Percentiles rank a stretch among this genome's conserved stretches.
These are phyloP conservation scores for Neodon shergylaensis DNA, from an alignment of 2,113 vertebrate species.

Conservation along the genomic window DNA sequence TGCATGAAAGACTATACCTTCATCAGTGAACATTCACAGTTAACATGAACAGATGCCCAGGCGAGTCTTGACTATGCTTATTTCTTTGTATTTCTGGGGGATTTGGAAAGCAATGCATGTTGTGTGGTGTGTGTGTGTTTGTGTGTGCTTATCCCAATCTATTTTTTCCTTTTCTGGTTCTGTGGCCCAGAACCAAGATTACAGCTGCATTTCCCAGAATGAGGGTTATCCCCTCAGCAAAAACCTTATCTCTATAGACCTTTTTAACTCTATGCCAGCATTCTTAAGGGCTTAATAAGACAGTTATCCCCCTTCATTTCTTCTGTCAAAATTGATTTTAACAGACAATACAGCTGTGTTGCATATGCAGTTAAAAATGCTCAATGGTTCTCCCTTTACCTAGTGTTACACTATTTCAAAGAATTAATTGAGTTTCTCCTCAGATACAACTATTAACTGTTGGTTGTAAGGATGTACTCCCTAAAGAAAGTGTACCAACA, in stretches of 20 bases:
- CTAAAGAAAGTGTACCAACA: background rate
- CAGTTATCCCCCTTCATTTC: background rate
- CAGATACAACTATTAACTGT: background rate
- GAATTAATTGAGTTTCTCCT: background rate
- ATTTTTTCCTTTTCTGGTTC: background rate
- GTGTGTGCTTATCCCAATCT: background rate
- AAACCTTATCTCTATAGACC: background rate
- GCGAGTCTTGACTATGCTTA: fast-evolving
- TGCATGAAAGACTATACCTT: background rate
- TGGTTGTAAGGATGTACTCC: background rate
- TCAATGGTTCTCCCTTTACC: background rate
- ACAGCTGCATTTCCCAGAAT: background rate
- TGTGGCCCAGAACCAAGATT: background rate
- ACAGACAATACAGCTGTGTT: background rate
- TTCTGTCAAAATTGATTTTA: background rate
- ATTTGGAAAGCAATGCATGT: background rate
- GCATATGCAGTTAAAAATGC: background rate
- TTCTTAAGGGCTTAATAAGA: background rate
- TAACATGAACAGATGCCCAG: background rate
- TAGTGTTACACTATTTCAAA: background rate
- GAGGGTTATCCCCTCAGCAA: background rate
- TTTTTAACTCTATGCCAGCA: background rate
- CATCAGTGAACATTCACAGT: background rate
- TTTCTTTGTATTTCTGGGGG: background rate
- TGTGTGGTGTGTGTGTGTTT: too few species aligned